Conservation (phyloP, 2,113 vertebrate species). For the Halichoeres trimaculatus region DNA sequence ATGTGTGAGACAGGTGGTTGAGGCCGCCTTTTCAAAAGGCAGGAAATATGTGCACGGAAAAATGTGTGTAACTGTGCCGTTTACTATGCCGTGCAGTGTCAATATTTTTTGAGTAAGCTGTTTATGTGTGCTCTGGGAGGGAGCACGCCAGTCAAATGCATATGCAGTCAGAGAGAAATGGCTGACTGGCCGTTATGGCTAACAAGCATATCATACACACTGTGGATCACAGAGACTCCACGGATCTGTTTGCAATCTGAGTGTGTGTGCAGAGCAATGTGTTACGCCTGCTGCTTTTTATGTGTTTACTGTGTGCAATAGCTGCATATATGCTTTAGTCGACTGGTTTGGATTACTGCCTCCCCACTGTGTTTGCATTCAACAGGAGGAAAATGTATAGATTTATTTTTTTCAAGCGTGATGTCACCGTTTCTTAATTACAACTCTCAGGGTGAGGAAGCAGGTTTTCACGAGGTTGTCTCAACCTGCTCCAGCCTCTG, state of each 20-base stretch:
- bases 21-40: constrained; percentile 63
- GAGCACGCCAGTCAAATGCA: constrained; percentile 60
- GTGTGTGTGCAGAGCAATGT: constrained; percentile 55
- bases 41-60: constrained; percentile 65
- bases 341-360: constrained; percentile 41
- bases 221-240: constrained; percentile 50
- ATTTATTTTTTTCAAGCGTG: constrained; percentile 45
- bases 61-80: constrained; percentile 61
- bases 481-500: background rate
- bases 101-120: constrained; percentile 75
- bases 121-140: constrained; percentile 66
- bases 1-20: constrained; percentile 78
- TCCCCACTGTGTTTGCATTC: constrained; percentile 38
- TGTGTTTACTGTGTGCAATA: constrained; percentile 57
- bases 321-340: constrained; percentile 42
- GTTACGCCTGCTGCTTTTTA: constrained; percentile 62
- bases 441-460: constrained; percentile 6
- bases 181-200: constrained; percentile 58
- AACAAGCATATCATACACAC: constrained; percentile 62
- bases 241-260: constrained; percentile 69
- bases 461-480: constrained; percentile 1
- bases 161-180: constrained; percentile 63
- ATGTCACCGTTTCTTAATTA: constrained; percentile 35
- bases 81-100: constrained; percentile 63
- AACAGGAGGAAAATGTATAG: constrained; percentile 24